These are phyloP conservation scores for Listronotus bonariensis DNA, from an alignment of 1,140 invertebrate species.

Conservation along the genomic window DNA sequence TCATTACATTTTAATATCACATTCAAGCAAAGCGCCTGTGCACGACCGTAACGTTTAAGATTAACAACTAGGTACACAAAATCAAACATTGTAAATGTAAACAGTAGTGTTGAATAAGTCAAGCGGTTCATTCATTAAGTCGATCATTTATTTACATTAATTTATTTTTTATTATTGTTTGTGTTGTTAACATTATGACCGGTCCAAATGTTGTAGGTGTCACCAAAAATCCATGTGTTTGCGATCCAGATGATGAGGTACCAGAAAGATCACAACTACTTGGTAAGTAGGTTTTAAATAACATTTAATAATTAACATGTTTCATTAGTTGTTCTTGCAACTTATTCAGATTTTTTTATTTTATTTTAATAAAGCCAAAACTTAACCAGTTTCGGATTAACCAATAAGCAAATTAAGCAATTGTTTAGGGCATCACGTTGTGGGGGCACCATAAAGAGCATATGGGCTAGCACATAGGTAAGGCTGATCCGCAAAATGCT, in stretches of 20 bases:
- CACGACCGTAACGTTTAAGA: too few relatives aligned
- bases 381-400: too few relatives aligned
- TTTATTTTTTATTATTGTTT: not conserved
- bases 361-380: not conserved
- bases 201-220: slow-evolving; percentile 45
- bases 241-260: slow-evolving; percentile 30
- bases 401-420: too few relatives aligned
- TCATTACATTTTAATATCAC: not conserved
- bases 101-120: not conserved
- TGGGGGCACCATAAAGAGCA: too few relatives aligned
- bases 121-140: not conserved
- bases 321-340: too few relatives aligned
- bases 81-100: too few relatives aligned
- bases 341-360: too few relatives aligned
- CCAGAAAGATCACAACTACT: slow-evolving; percentile 37
- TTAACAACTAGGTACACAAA: too few relatives aligned
- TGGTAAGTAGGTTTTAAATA: slow-evolving; percentile 14
- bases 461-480: too few relatives aligned
- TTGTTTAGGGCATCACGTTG: too few relatives aligned
- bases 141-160: not conserved
- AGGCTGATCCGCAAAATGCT: too few relatives aligned
- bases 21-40: too few relatives aligned
- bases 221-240: slow-evolving; percentile 46
- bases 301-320: not conserved
- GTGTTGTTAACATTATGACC: slow-evolving; percentile 33